phyloP scores from a whole-genome alignment of 2,888 invertebrate species.

The Polymixis flavicincta region DNA sequence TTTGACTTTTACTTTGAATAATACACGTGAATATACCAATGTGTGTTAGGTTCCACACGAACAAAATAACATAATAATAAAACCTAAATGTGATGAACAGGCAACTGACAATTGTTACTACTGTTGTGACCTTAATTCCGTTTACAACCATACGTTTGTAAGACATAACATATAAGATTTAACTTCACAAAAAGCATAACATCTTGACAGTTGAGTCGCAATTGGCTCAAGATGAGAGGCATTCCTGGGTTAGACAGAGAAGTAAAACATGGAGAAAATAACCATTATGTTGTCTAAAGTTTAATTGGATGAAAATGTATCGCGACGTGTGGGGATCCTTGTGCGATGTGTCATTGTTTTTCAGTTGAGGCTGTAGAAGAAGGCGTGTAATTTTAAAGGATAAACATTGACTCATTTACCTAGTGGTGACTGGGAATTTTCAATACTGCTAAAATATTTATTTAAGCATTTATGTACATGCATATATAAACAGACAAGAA shows the following conservation, averaged over 20 bases:
- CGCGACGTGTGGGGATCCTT: conserved; percentile 34
- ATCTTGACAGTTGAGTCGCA: conserved; percentile 48
- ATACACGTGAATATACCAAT: neutral
- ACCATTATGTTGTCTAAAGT: conserved; percentile 49
- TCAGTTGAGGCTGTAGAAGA: neutral
- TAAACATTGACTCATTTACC: neutral
- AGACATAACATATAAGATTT: conserved; percentile 49
- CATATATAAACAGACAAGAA: too few species aligned
- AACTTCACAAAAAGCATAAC: conserved; percentile 16
- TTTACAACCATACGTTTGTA: conserved; percentile 13
- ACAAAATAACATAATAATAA: neutral
- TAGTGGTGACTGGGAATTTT: neutral
- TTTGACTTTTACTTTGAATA: too few species aligned
- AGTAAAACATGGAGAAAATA: conserved; percentile 45
- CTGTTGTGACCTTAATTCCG: conserved; percentile 23
- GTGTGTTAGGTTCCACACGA: neutral
- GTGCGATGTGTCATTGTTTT: conserved; percentile 40
- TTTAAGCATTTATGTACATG: too few species aligned
- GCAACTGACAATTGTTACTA: conserved; percentile 7
- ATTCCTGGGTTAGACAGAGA: conserved; percentile 37
- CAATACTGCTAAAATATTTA: too few species aligned
- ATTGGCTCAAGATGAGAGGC: conserved; percentile 56
- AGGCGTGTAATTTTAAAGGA: neutral
- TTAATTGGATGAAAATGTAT: conserved; percentile 62
- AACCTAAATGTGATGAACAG: conserved; percentile 6